Evolutionary conservation across 2,113 vertebrate species (phyloP), one percentile per base, ranked within the genome.

Genomic region (Nycticorax nycticorax): DNA sequence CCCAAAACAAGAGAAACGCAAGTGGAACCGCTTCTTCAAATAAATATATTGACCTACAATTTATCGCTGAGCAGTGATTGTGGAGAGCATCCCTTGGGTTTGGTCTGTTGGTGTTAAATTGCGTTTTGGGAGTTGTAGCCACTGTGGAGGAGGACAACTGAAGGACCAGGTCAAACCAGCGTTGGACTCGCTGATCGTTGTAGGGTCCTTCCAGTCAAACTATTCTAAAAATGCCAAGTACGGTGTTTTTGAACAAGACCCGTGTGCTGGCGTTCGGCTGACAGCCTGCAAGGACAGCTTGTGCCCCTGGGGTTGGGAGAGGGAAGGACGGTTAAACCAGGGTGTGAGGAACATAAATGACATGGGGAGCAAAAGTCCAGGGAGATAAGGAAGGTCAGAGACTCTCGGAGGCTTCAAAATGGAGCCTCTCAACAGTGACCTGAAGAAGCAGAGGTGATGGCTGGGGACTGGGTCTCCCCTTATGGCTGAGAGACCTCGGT

Each of bases 401-500:
- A 3, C 62, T 68, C 37, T 13, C 21, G 1, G 10, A 20, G 41
- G 47, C 33, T 59, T 62, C 7, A 48, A 78, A 67, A 2, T 1
- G 20, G 41, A 43, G 33, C 24, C 63, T 33, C 64, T 53, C 22
- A 3, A 59, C 39, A 3, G 9, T 10, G 53, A 30, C 68, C 74
- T 8, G 20, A 12, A 12, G 60, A 7, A 22, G 73, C 28, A 35
- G 67, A 7, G 4, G 50, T 0, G 2, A 1, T 21, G 47, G 16
- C 39, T 11, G 47, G 22, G 41, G 45, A 41, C 3, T 0, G 14
- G 37, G 21, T 10, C 33, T 13, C 39, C 55, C n/a, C 4, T 7
- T 7, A 1, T 4, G 3, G 37, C 1, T 1, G 1, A 4, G 55
- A 8, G 62, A 23, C 20, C 88, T 62, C 1, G 1, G 18, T 0